A percentile compares a stretch with the other conserved stretches of the same genome.
Evolutionary conservation across 2,113 vertebrate genomes (phyloP).

Genomic region (Cyanoramphus novaezelandiae): DNA sequence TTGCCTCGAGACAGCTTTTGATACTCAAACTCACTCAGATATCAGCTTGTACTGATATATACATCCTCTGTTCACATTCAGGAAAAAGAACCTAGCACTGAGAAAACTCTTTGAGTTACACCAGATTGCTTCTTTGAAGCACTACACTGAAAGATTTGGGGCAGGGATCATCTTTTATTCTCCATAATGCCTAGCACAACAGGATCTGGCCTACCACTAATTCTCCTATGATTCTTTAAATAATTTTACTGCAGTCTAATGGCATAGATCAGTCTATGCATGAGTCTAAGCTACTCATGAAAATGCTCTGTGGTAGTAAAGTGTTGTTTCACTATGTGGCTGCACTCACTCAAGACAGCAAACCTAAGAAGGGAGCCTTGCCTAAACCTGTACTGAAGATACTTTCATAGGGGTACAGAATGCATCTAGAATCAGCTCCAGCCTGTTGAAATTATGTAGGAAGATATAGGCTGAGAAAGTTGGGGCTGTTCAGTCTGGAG

Average conservation of each 20-base stretch:
- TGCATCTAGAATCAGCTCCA: background rate
- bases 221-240: background rate
- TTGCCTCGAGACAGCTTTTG: background rate
- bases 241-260: background rate
- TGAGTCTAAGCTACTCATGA: background rate
- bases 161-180: background rate
- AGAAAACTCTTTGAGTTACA: background rate
- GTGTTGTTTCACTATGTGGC: rapidly evolving
- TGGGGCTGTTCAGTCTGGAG: no score
- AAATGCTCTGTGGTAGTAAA: background rate
- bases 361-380: background rate
- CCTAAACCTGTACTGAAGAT: background rate
- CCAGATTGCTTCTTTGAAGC: background rate
- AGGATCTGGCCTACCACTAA: background rate
- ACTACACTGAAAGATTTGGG: rapidly evolving
- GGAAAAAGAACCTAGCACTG: background rate
- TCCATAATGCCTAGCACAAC: background rate
- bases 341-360: background rate
- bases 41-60: background rate
- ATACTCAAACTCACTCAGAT: background rate
- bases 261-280: background rate
- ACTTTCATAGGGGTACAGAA: background rate
- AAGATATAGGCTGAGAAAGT: no score
- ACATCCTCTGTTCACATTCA: background rate
- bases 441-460: background rate